phyloP scores from a whole-genome alignment of 2,797 vertebrate genomes.

The Thripadectes ignobilis region DNA sequence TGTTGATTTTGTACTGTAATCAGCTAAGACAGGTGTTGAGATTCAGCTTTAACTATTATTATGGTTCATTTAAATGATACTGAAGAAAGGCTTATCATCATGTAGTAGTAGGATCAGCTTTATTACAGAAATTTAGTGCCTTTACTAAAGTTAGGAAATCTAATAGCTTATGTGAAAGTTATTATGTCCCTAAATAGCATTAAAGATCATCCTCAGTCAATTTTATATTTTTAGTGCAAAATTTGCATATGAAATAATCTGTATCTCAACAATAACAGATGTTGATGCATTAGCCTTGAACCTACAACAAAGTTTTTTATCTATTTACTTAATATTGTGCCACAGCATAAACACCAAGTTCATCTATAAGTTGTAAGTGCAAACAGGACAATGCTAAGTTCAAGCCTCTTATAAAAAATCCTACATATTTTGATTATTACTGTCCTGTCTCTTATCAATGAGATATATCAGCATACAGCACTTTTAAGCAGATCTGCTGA shows the following conservation, averaged over 20 bases:
- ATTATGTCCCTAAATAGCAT: neutral
- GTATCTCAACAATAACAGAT: neutral
- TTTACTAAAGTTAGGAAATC: neutral
- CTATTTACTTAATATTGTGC: neutral
- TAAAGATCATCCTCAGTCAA: neutral
- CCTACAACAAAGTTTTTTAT: neutral
- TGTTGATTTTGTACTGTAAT: neutral
- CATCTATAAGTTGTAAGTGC: neutral
- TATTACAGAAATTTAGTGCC: neutral
- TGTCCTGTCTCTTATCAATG: neutral
- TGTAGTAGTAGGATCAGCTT: neutral
- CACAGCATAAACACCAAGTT: neutral
- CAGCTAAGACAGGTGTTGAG: neutral
- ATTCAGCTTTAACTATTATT: neutral
- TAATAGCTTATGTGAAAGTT: neutral
- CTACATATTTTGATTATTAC: neutral
- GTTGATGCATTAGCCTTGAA: neutral
- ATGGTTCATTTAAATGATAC: neutral
- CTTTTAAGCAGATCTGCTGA: neutral
- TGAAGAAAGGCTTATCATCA: neutral
- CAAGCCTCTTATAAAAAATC: neutral
- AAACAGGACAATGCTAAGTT: neutral
- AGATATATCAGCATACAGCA: neutral
- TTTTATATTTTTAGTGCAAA: neutral
- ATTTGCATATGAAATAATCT: neutral